Evolutionary conservation across 2,113 vertebrate genomes (phyloP).

Genomic region (Petrocephalus zakoni): DNA sequence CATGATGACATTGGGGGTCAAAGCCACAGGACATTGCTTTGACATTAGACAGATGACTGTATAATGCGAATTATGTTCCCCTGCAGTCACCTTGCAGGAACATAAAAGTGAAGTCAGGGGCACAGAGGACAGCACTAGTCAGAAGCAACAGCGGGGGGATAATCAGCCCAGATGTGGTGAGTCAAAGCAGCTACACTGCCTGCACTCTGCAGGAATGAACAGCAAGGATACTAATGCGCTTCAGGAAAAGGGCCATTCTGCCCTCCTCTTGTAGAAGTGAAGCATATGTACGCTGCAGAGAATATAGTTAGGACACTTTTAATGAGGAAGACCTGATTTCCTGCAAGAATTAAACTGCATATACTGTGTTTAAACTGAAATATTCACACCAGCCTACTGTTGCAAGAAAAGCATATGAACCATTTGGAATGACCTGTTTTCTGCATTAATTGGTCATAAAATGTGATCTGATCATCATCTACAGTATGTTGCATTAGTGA

Average conservation of each 20-base stretch:
- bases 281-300: neutral
- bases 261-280: neutral
- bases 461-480: neutral
- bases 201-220: too few species aligned
- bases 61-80: neutral
- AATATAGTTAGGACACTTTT: too few species aligned
- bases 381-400: too few species aligned
- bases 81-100: conserved; percentile 9
- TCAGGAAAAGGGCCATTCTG: too few species aligned
- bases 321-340: too few species aligned
- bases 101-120: neutral
- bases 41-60: conserved; percentile 18
- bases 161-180: neutral
- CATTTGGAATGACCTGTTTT: too few species aligned
- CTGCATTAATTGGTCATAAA: too few species aligned
- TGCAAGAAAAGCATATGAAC: too few species aligned
- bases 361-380: too few species aligned
- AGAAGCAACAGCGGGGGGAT: neutral
- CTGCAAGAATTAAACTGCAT: too few species aligned
- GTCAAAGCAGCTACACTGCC: too few species aligned
- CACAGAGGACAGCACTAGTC: neutral
- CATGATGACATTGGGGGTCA: neutral
- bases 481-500: neutral
- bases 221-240: too few species aligned
- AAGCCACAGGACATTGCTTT: conserved; percentile 8